Evolutionary conservation across 2,113 vertebrate species (phyloP).

Genomic region (Lampris megalopsis): DNA sequence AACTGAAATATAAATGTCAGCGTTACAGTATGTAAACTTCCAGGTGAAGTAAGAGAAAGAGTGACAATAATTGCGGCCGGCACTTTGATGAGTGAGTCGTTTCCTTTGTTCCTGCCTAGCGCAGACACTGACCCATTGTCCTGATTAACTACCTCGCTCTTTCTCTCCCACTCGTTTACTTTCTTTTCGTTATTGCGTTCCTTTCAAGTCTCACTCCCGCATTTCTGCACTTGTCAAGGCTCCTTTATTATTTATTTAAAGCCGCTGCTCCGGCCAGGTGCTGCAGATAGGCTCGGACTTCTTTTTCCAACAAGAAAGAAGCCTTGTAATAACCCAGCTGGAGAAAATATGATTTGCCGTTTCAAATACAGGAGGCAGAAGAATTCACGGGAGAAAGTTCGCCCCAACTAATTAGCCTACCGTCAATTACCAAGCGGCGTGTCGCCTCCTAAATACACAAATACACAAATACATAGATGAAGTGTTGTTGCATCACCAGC

Average conservation of each 20-base stretch:
- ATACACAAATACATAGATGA: background rate
- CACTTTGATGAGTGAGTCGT: too few relatives aligned
- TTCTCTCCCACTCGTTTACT: background rate
- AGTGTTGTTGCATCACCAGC: constrained; percentile 37
- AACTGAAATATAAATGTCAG: too few relatives aligned
- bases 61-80: too few relatives aligned
- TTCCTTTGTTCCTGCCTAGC: background rate
- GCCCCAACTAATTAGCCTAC: constrained; percentile 50
- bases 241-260: constrained; percentile 43
- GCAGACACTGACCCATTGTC: background rate
- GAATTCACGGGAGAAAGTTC: constrained; percentile 28
- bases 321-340: constrained; percentile 35
- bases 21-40: too few relatives aligned
- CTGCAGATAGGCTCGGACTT: constrained; percentile 20
- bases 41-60: too few relatives aligned
- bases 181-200: background rate
- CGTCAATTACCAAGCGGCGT: constrained; percentile 44
- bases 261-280: constrained; percentile 15
- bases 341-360: constrained; percentile 35
- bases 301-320: constrained; percentile 20
- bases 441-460: constrained; percentile 29
- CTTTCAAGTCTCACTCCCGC: background rate
- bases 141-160: constrained; percentile 5
- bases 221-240: constrained; percentile 7
- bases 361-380: constrained; percentile 26